These are phyloP conservation scores for Chaetodon auriga DNA, from an alignment of 2,113 vertebrate species.

Conservation along the genomic window DNA sequence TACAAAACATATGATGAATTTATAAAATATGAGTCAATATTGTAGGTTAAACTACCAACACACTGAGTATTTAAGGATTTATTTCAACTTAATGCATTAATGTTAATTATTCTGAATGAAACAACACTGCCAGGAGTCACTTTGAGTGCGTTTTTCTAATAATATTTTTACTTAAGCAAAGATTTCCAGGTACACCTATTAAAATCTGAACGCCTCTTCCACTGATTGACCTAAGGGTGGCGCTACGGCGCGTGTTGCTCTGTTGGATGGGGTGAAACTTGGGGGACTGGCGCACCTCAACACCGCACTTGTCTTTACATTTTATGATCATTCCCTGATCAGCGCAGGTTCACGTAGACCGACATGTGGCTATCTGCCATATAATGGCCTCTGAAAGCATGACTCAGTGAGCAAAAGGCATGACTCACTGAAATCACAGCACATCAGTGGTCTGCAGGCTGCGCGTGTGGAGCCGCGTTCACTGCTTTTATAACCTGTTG, in stretches of 20 bases:
- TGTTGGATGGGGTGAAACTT: not conserved
- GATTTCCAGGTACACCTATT: no score
- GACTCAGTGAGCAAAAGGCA: conserved; percentile 25
- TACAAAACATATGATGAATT: no score
- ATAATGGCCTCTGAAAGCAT: not conserved
- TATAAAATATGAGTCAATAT: no score
- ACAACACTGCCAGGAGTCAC: no score
- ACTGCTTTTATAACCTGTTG: conserved; percentile 9
- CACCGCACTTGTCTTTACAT: not conserved
- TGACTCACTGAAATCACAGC: conserved; percentile 28
- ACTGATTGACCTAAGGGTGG: conserved; percentile 11
- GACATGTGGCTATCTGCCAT: not conserved
- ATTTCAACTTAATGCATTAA: no score
- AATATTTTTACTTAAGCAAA: no score
- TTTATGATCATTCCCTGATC: not conserved
- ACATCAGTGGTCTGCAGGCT: not conserved
- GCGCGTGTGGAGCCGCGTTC: no score
- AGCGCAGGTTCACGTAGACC: not conserved
- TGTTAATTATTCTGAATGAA: no score
- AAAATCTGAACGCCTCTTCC: not conserved
- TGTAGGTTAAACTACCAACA: no score
- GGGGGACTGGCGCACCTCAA: not conserved
- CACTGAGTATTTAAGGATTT: no score
- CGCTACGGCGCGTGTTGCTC: not conserved
- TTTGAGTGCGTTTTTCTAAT: not conserved